Base-by-base conservation (phyloP, 2,113 vertebrate genomes). In the Pao palembangensis region DNA sequence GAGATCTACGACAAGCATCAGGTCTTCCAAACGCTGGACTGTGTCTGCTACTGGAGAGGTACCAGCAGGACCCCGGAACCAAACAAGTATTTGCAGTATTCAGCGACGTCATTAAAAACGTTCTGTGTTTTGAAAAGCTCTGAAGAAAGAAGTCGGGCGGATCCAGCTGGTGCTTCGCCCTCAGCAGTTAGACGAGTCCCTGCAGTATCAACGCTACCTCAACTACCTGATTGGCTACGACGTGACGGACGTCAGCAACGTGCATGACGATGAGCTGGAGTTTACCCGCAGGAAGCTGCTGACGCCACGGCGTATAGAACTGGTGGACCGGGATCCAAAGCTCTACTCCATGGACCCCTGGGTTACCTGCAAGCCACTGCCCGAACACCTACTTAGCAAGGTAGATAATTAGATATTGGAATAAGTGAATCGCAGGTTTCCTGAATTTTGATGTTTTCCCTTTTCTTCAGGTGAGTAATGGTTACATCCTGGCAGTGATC, bases 1-100 rank as follows among this genome's bases (percentile, higher is more conserved):
- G 97, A 99, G 90, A 98, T 99, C 81, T 99, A 99, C 4, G 97
- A 99, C 80, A 94, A 93, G 70, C 92, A 98, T 84, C 97, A 99
- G 71, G 91, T 98, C 20, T 94, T 99, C 75, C 97, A 99, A 87
- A 98, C 97, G 0, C 75, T 99, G 43, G 97, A 99, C 84, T 99
- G 97, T 80, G 93, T 98, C 67, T 83, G 89, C 17, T 95, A 98
- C 87, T 99, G 96, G 97, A 94, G 92, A 86, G 88, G 88, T 89
- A 80, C 8, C 6, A 1, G 2, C 21, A 31, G 0, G 1, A 0
- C 16, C n/a, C 31, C 16, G 16, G 47, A 15, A 0, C 18, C 18
- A 8, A 15, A 5, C 20, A 19, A 2, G 12, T 11, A 7, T 15
- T 14, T 25, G 3, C 20, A 51, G 12, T 8, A 2, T 21, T 23